These are phyloP conservation scores for Halocaridina rubra DNA, from an alignment of 2,888 invertebrate genomes.

Conservation along the genomic window DNA sequence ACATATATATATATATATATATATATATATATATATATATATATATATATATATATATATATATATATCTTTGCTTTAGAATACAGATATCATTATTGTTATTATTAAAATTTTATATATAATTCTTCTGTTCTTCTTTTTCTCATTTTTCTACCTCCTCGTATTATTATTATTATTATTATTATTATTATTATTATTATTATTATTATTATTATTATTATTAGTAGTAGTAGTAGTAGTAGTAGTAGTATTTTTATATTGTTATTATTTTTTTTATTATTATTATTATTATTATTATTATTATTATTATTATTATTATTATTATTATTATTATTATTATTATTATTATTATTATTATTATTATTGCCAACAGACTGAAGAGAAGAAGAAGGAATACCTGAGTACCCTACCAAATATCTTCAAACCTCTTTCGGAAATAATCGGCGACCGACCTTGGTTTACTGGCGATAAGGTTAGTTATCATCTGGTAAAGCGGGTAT, in stretches of 20 bases:
- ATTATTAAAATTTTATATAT: too few relatives aligned
- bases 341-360: constrained; percentile 55
- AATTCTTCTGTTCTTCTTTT: too few relatives aligned
- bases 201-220: too few relatives aligned
- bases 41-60: not conserved
- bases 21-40: not conserved
- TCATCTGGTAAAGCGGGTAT: too few relatives aligned
- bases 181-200: not conserved
- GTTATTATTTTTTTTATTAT: not conserved
- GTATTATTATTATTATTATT: too few relatives aligned
- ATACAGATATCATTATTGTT: not conserved
- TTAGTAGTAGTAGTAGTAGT: too few relatives aligned
- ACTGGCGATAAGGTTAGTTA: constrained; percentile 68
- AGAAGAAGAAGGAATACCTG: constrained; percentile 67
- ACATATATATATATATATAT: not conserved
- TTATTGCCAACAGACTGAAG: too few relatives aligned
- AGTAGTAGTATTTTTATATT: too few relatives aligned
- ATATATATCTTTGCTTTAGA: not conserved
- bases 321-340: not conserved
- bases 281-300: not conserved
- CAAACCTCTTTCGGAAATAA: constrained; percentile 67
- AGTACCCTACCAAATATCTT: constrained; percentile 66
- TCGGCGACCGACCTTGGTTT: constrained; percentile 68
- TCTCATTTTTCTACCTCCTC: too few relatives aligned
- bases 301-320: not conserved